Percentiles rank a stretch among this genome's conserved stretches.
phyloP scores from a whole-genome alignment of 2,113 vertebrate genomes.

The Ctenomys sociabilis region DNA sequence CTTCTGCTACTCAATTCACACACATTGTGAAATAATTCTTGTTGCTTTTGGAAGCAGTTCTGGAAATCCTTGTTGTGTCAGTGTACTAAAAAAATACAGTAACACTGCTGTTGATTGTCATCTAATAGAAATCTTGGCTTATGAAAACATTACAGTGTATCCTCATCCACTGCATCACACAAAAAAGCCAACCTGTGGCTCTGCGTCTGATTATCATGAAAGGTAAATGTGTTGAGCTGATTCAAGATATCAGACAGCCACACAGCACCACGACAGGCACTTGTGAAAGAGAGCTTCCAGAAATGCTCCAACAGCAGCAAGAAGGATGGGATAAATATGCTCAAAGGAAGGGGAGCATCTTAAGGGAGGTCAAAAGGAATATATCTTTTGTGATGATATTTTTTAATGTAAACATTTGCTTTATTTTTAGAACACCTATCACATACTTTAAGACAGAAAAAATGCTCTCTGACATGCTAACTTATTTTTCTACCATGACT shows the following conservation, averaged over 20 bases:
- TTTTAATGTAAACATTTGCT: neutral
- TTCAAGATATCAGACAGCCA: neutral
- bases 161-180: neutral
- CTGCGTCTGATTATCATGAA: neutral
- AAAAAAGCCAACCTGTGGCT: neutral
- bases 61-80: neutral
- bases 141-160: neutral
- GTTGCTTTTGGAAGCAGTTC: neutral
- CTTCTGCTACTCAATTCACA: neutral
- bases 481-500: constrained; percentile 44
- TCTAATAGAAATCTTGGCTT: neutral
- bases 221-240: neutral
- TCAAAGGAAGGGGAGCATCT: neutral
- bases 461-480: neutral
- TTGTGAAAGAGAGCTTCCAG: neutral
- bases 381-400: neutral
- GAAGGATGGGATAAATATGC: neutral
- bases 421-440: neutral
- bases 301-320: neutral
- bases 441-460: neutral
- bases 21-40: neutral
- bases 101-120: neutral
- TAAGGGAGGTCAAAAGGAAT: neutral
- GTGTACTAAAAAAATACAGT: neutral
- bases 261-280: neutral